A percentile compares a stretch with the other conserved stretches of the same genome.
Conservation (phyloP, 2,113 vertebrate genomes). For the Chloropsis cyanopogon region DNA sequence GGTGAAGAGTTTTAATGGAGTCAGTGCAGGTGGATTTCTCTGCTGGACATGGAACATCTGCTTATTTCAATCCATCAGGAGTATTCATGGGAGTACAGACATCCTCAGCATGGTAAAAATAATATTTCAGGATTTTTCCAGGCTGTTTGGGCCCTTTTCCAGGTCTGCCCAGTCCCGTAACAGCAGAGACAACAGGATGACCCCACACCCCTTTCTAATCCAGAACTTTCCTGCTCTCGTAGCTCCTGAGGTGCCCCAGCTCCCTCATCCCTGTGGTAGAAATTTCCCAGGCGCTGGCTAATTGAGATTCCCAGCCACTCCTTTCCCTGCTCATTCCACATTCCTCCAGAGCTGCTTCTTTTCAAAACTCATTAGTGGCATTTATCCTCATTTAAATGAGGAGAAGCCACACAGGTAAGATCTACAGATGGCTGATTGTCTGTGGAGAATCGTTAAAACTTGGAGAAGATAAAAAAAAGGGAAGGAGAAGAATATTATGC, state of each 20-base stretch:
- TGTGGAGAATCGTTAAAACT: conserved; percentile 29
- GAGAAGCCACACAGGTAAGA: conserved; percentile 38
- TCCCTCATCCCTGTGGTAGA: neutral
- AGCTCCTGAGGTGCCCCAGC: neutral
- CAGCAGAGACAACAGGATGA: neutral
- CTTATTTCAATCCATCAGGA: neutral
- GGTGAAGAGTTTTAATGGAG: neutral
- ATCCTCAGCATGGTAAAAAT: neutral
- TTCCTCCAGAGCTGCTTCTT: neutral
- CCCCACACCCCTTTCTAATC: accelerated
- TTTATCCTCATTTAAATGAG: conserved; percentile 61
- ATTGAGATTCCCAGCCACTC: conserved; percentile 15
- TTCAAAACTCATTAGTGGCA: conserved; percentile 59
- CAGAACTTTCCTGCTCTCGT: accelerated
- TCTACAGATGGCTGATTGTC: conserved; percentile 48
- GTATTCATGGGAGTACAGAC: accelerated
- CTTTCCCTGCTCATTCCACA: conserved; percentile 40
- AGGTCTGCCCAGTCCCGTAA: neutral
- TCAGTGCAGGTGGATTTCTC: neutral
- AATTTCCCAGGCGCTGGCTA: neutral
- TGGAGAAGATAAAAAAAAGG: neutral
- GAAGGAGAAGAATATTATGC: neutral
- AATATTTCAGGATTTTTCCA: neutral
- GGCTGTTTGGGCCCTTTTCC: neutral
- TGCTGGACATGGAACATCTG: neutral